These are phyloP conservation scores for Strix uralensis DNA, from an alignment of 2,113 vertebrate genomes.

Conservation along the genomic window DNA sequence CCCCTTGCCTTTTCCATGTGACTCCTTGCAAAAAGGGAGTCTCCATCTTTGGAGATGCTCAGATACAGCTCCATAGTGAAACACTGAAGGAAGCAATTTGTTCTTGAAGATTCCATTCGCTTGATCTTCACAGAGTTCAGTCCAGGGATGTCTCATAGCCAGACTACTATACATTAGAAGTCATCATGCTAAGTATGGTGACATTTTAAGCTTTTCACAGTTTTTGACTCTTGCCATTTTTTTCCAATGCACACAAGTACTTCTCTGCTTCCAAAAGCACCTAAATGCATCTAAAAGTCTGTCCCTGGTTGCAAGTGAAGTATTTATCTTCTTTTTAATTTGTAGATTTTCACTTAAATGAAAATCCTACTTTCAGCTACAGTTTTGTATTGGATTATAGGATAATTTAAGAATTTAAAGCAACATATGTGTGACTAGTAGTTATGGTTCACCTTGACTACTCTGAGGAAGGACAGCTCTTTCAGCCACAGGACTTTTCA, in stretches of 20 bases:
- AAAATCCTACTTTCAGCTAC: neutral
- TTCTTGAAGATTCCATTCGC: neutral
- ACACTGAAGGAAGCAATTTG: neutral
- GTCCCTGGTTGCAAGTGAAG: neutral
- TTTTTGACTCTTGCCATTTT: neutral
- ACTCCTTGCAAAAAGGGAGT: neutral
- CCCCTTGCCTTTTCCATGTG: neutral
- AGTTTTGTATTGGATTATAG: neutral
- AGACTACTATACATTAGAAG: neutral
- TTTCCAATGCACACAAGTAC: neutral
- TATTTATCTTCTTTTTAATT: neutral
- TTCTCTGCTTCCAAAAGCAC: neutral
- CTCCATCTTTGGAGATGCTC: neutral
- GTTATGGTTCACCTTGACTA: neutral
- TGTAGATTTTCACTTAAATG: neutral
- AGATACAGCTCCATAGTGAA: neutral
- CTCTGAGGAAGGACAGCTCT: neutral
- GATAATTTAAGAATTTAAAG: neutral
- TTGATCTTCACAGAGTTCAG: neutral
- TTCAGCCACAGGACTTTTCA: neutral
- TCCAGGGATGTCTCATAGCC: neutral
- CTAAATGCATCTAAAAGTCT: neutral
- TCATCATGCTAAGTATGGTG: neutral
- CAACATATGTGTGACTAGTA: neutral
- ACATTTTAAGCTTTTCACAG: neutral